Evolutionary conservation across 2,797 vertebrate species (phyloP).

Genomic region (Diglossa cyanea): DNA sequence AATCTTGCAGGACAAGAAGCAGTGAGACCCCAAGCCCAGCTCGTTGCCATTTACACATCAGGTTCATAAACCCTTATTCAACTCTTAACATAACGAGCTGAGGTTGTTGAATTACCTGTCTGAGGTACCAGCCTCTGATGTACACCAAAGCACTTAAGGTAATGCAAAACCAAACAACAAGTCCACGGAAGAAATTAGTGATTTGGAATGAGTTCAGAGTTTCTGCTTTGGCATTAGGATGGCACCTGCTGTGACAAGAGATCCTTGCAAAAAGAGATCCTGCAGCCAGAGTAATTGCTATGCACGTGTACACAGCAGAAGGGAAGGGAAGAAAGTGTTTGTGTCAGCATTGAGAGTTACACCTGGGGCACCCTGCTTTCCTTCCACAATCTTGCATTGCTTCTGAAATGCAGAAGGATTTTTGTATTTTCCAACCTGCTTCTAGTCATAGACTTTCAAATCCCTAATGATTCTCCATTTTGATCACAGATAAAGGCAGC

Average conservation of each 20-base stretch:
- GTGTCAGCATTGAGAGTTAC: not conserved
- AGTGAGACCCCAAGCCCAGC: not conserved
- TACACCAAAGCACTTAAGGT: not conserved
- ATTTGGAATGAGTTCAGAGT: not conserved
- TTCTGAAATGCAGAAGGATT: not conserved
- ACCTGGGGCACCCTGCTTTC: not conserved
- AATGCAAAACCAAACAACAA: not conserved
- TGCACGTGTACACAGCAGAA: not conserved
- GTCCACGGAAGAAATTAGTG: not conserved
- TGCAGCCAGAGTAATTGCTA: not conserved
- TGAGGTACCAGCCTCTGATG: not conserved
- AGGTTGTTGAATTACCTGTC: not conserved
- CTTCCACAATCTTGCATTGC: rapidly evolving
- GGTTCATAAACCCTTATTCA: not conserved
- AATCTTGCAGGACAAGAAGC: not conserved
- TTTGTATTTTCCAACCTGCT: not conserved
- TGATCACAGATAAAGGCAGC: not conserved
- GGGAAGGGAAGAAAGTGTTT: not conserved
- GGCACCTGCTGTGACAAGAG: not conserved
- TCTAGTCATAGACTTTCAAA: not conserved
- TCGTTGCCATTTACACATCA: not conserved
- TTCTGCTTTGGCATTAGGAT: not conserved
- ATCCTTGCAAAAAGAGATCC: not conserved
- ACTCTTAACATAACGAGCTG: not conserved
- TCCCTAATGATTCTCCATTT: not conserved